Evolutionary conservation across 64 coral and sea anemone species (phyloP), one percentile per base, ranked within the genome.

Genomic region (Astreopora myriophthalma): DNA sequence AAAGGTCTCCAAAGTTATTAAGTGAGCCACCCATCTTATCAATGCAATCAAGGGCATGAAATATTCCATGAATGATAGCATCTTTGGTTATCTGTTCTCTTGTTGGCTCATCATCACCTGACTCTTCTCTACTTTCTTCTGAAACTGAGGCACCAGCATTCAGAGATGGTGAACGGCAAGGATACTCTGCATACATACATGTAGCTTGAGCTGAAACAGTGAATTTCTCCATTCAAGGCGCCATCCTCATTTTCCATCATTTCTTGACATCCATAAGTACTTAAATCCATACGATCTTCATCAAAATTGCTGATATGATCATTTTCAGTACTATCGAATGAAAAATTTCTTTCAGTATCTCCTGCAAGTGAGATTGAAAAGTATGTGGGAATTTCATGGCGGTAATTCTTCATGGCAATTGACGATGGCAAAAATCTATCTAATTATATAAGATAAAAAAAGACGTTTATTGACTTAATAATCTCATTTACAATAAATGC

Each of bases 1-100:
- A 23, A 48, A 87, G 25, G n/a, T 87, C 85, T 14, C 72, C 69
- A 73, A 87, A 87, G 16, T 87, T 66, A 34, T 3, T 20, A 8
- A 62, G 0, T 2, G 49, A 62, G 3, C 83, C 83, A 3, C 30
- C 22, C 83, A 86, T 86, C 13, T 86, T 62, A 1, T 86, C 64
- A 0, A 86, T 63, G 10, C 70, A n/a, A 20, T 48, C 70, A 1
- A 71, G 44, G 25, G 62, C 63, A 28, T 86, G 48, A 3, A 40
- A 29, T 0, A 86, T 27, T 19, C 63, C 65, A 86, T 29, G 69
- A 2, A 48, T 49, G 48, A 76, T 76, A 12, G 73, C 73, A 76
- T 76, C 73, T 28, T 48, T 76, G 34, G 23, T 48, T 46, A 48
- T 76, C 70, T 73, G 70, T 76, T 28, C 73, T 76, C n/a, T 76